These are phyloP conservation scores for Drosophila busckii DNA, from an alignment of 1,140 invertebrate genomes.

Conservation along the genomic window DNA sequence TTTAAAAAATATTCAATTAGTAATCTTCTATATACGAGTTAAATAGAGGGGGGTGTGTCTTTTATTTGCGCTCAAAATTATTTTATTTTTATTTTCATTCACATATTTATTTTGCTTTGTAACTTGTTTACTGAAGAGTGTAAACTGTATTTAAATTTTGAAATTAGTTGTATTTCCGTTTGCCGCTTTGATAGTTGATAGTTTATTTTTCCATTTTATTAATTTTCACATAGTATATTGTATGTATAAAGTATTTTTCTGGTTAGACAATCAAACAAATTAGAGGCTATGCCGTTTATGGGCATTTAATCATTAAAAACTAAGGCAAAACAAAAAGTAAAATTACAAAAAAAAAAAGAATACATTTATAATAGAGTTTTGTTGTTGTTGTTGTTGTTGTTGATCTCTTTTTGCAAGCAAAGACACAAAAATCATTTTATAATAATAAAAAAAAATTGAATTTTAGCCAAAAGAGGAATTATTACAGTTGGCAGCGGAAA, in stretches of 20 bases:
- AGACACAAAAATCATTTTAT: no score
- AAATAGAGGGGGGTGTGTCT: no score
- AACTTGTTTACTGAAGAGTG: no score
- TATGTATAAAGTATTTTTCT: slow-evolving; percentile 44
- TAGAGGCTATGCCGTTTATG: slow-evolving; percentile 70
- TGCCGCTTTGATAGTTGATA: slow-evolving; percentile 25
- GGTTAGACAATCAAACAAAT: slow-evolving; percentile 77
- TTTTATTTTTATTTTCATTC: no score
- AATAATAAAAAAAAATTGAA: slow-evolving; percentile 12
- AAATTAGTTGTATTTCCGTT: no score
- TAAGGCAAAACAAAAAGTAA: slow-evolving; percentile 45
- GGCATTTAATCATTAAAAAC: slow-evolving; percentile 64
- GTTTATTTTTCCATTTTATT: slow-evolving; percentile 49
- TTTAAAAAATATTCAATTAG: no score
- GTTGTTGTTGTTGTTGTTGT: slow-evolving; percentile 10
- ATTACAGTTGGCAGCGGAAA: slow-evolving; percentile 57
- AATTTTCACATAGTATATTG: slow-evolving; percentile 24
- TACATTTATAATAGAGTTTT: slow-evolving; percentile 12
- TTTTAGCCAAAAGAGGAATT: slow-evolving; percentile 64
- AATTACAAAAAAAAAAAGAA: slow-evolving; percentile 39
- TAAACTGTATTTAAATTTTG: no score
- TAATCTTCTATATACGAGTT: no score
- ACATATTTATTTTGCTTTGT: no score
- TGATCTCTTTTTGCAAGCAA: no score
- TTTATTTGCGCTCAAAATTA: no score